Conservation (phyloP, 2,113 vertebrate species). For the Cyprinodon variegatus region DNA sequence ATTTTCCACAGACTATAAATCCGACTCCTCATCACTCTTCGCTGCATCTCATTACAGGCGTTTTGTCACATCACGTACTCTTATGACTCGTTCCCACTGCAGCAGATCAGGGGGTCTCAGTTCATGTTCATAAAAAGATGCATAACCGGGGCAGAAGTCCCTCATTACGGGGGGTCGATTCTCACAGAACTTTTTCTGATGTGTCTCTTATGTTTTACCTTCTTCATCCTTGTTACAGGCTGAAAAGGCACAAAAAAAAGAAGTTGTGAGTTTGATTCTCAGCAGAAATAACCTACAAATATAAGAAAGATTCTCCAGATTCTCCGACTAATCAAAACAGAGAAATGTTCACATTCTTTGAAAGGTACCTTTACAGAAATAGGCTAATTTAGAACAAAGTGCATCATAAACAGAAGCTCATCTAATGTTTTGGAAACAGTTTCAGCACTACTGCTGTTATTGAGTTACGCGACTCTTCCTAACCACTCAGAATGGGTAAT, state of each 20-base stretch:
- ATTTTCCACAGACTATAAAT: slow-evolving; percentile 60
- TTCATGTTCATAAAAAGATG: slow-evolving; percentile 55
- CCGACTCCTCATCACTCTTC: slow-evolving; percentile 13
- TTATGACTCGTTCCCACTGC: slow-evolving; percentile 39
- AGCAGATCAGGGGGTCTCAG: slow-evolving; percentile 34
- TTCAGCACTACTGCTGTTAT: background rate
- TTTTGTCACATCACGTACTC: slow-evolving; percentile 41
- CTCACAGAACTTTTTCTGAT: slow-evolving; percentile 12
- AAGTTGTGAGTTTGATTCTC: background rate
- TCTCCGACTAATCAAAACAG: background rate
- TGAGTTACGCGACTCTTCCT: background rate
- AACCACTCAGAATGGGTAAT: slow-evolving; percentile 38
- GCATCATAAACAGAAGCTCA: background rate
- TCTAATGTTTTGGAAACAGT: background rate
- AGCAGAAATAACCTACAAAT: background rate
- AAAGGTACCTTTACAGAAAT: background rate
- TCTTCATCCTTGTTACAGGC: background rate
- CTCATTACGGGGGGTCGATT: slow-evolving; percentile 9
- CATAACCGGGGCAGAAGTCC: slow-evolving; percentile 36
- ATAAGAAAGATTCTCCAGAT: background rate
- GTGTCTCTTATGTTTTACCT: background rate
- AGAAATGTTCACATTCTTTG: background rate
- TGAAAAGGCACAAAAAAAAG: background rate
- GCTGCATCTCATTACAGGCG: slow-evolving; percentile 58
- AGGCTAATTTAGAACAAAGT: background rate